These are phyloP conservation scores for Himalopsyche anomala DNA, from an alignment of 2,888 invertebrate genomes.

Conservation along the genomic window DNA sequence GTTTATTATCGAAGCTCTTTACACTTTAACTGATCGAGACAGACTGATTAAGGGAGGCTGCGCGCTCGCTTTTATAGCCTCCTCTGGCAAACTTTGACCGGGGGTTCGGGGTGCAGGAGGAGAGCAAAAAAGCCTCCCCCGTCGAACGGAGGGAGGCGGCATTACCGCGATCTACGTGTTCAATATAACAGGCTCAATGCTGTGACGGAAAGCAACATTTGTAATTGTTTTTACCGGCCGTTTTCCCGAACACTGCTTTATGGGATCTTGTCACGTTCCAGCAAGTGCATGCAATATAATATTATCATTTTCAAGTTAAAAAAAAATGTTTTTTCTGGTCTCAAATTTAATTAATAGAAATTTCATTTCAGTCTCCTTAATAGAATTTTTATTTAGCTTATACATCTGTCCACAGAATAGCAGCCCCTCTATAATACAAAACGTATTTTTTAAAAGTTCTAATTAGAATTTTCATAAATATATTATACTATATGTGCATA, in stretches of 20 bases:
- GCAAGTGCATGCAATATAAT: neutral
- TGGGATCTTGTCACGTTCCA: neutral
- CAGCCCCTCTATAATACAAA: no score
- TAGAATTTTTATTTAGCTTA: no score
- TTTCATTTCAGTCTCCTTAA: no score
- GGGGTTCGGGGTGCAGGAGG: constrained; percentile 49
- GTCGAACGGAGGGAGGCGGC: constrained; percentile 34
- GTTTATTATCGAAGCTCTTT: constrained; percentile 39
- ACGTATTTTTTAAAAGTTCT: no score
- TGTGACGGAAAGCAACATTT: constrained; percentile 12
- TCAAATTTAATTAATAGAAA: no score
- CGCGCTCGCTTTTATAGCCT: constrained; percentile 61
- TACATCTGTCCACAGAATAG: no score
- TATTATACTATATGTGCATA: no score
- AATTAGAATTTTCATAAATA: no score
- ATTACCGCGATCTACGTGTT: constrained; percentile 41
- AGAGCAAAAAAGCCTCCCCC: neutral
- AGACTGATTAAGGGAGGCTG: constrained; percentile 61
- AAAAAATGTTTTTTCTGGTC: no score
- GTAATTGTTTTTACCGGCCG: neutral
- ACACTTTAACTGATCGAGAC: constrained; percentile 50
- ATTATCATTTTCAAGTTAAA: neutral
- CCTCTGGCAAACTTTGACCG: constrained; percentile 14
- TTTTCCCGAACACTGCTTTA: neutral
- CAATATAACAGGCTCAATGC: constrained; percentile 16